Evolutionary conservation across 2,888 invertebrate species (phyloP).

Genomic region (Beris chalybata): DNA sequence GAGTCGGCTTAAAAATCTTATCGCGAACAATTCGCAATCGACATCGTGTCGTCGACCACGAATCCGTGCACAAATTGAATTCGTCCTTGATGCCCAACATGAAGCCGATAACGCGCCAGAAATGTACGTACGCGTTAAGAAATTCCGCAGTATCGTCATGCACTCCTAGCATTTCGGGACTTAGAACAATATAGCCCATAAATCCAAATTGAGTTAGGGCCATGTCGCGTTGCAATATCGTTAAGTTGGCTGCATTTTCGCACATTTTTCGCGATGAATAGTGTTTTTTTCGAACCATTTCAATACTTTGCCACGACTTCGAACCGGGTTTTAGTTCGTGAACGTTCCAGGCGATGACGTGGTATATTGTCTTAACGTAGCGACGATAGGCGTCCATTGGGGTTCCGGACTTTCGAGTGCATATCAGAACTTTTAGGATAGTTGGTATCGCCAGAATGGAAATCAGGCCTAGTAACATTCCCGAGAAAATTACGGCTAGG

Average conservation of each 20-base stretch:
- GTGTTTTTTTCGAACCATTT: constrained; percentile 69
- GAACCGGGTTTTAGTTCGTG: constrained; percentile 63
- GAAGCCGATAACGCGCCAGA: constrained; percentile 82
- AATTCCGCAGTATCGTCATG: constrained; percentile 60
- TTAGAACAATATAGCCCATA: constrained; percentile 71
- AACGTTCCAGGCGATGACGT: constrained; percentile 80
- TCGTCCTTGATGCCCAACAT: constrained; percentile 82
- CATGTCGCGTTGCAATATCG: constrained; percentile 81
- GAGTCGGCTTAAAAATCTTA: constrained; percentile 64
- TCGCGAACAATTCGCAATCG: constrained; percentile 60
- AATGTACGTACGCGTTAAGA: constrained; percentile 75
- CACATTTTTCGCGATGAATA: constrained; percentile 62
- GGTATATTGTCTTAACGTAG: constrained; percentile 77
- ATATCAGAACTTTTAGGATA: constrained; percentile 69
- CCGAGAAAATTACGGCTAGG: constrained; percentile 68
- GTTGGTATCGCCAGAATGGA: constrained; percentile 74
- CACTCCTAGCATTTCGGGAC: constrained; percentile 68
- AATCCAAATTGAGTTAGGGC: constrained; percentile 87
- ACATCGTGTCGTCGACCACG: constrained; percentile 63
- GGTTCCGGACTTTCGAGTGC: constrained; percentile 71
- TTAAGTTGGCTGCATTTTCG: constrained; percentile 57
- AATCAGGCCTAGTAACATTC: constrained; percentile 76
- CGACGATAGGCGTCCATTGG: constrained; percentile 69
- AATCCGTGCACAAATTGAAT: constrained; percentile 70
- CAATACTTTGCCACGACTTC: constrained; percentile 70